These are phyloP conservation scores for Corythaeola cristata DNA, from an alignment of 2,113 vertebrate species.

Conservation along the genomic window DNA sequence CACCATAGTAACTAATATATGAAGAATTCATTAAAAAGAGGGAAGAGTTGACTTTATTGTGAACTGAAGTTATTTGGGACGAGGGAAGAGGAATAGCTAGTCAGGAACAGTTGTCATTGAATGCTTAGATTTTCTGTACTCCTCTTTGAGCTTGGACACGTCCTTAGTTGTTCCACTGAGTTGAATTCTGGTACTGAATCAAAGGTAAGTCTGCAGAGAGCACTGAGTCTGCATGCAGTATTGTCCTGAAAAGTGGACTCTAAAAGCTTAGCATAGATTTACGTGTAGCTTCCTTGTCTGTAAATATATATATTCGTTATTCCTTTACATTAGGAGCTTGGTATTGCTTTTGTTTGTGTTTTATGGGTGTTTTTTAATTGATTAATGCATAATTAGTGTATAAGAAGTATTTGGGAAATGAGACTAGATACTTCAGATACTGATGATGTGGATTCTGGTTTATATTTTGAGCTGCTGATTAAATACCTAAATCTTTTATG, in stretches of 20 bases:
- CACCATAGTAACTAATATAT: background rate
- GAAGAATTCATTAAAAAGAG: slow-evolving; percentile 8
- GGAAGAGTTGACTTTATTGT: background rate
- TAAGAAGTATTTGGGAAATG: background rate
- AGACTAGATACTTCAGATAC: background rate
- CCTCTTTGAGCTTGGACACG: background rate
- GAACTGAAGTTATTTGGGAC: background rate
- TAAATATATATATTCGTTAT: background rate
- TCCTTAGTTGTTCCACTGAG: background rate
- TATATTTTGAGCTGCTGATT: background rate
- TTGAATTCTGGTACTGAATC: background rate
- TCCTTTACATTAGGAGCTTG: background rate
- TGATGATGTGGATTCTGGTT: background rate
- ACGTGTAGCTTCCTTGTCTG: background rate
- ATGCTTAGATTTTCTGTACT: background rate
- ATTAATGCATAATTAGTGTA: background rate
- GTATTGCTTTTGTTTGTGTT: background rate
- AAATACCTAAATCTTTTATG: background rate
- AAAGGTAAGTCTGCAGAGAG: background rate
- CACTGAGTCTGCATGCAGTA: background rate
- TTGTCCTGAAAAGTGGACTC: background rate
- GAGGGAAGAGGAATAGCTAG: background rate
- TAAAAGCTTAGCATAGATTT: background rate
- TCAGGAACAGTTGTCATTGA: background rate
- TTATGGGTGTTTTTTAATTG: background rate